Percentiles rank a stretch among this genome's conserved stretches.
Evolutionary conservation across 2,797 vertebrate genomes (phyloP).

Genomic region (Pantherophis vulpinus): DNA sequence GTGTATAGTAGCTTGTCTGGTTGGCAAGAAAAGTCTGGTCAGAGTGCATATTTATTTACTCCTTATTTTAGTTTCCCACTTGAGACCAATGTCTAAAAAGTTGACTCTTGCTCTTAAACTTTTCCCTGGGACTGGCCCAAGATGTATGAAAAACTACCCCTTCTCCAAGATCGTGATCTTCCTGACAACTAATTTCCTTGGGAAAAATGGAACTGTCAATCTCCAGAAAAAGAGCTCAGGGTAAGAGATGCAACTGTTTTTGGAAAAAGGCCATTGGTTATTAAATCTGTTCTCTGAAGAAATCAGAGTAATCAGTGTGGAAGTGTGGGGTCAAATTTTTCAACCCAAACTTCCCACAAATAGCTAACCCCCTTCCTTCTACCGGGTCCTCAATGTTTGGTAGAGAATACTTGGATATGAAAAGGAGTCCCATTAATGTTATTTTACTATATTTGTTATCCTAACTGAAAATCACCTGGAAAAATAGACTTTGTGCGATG

Average conservation of each 20-base stretch:
- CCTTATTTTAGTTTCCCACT: not conserved
- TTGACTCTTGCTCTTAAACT: constrained; percentile 3
- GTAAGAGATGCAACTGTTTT: not conserved
- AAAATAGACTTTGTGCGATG: not conserved
- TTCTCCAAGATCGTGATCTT: not conserved
- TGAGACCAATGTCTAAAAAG: not conserved
- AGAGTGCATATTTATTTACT: not conserved
- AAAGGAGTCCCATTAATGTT: not conserved
- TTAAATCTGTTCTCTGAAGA: constrained; percentile 10
- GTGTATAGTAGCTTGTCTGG: not conserved
- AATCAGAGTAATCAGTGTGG: constrained; percentile 6
- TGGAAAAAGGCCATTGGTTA: constrained; percentile 2
- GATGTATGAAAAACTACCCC: not conserved
- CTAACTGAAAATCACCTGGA: not conserved
- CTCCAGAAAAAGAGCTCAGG: not conserved
- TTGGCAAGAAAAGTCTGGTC: not conserved
- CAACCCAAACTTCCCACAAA: not conserved
- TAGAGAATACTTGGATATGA: not conserved
- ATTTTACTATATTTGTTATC: not conserved
- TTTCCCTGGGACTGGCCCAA: not conserved
- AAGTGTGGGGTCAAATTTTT: not conserved
- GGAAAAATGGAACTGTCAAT: constrained; percentile 26
- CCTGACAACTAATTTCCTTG: constrained; percentile 15
- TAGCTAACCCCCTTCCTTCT: not conserved
- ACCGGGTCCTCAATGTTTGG: not conserved